Conservation (phyloP, 92 coral and sea anemone genomes). For the Porites rus region DNA sequence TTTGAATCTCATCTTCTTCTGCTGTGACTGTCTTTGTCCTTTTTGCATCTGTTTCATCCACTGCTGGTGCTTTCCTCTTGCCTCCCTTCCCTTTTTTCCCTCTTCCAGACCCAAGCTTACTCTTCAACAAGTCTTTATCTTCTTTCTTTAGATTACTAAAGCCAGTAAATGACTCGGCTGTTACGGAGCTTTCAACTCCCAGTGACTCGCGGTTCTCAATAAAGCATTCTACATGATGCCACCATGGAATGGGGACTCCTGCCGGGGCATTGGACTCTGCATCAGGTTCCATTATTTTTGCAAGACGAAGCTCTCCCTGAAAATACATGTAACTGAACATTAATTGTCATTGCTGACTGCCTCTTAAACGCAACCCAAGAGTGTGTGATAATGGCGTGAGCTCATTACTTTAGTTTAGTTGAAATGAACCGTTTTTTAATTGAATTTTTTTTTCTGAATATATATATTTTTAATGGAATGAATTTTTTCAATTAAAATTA, state of each 20-base stretch:
- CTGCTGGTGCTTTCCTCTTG: slow-evolving; percentile 71
- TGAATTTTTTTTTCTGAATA: too few species aligned
- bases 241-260: slow-evolving; percentile 80
- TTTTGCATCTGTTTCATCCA: slow-evolving; percentile 66
- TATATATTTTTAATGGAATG: too few species aligned
- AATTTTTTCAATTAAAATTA: too few species aligned
- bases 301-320: slow-evolving; percentile 94
- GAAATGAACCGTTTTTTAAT: too few species aligned
- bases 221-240: slow-evolving; percentile 96
- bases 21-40: slow-evolving; percentile 66
- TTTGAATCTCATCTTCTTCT: slow-evolving; percentile 81
- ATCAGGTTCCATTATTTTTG: slow-evolving; percentile 89
- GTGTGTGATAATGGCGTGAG: too few species aligned
- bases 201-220: slow-evolving; percentile 70
- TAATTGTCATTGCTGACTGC: too few species aligned
- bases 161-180: slow-evolving; percentile 92
- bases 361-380: too few species aligned
- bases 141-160: slow-evolving; percentile 77
- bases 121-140: slow-evolving; percentile 81
- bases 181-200: slow-evolving; percentile 67
- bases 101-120: slow-evolving; percentile 79
- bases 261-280: slow-evolving; percentile 85
- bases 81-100: slow-evolving; percentile 66
- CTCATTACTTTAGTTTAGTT: too few species aligned
- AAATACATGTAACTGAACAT: background rate